Conservation (phyloP, 2,797 vertebrate species). For the Coilia nasus region DNA sequence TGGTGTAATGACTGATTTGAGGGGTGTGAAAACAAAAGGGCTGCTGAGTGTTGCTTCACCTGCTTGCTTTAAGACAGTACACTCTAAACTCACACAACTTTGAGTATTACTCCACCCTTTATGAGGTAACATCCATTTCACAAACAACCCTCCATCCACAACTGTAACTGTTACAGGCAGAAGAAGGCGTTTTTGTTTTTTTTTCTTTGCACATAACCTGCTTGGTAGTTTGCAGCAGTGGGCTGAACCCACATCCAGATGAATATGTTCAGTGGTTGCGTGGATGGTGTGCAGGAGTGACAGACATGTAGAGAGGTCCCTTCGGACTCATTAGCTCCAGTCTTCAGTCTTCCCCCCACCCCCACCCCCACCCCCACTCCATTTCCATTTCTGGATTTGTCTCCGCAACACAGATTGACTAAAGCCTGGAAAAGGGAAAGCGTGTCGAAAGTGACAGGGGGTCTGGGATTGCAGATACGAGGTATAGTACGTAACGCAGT, state of each 20-base stretch:
- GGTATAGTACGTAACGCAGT: not conserved
- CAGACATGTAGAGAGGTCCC: slow-evolving; percentile 31
- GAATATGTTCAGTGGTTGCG: slow-evolving; percentile 31
- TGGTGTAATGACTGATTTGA: slow-evolving; percentile 7
- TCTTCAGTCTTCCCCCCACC: not conserved
- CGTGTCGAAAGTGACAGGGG: slow-evolving; percentile 53
- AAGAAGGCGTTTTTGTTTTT: not conserved
- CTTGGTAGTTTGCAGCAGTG: not conserved
- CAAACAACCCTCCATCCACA: not conserved
- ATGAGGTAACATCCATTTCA: not conserved
- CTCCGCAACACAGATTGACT: slow-evolving; percentile 42
- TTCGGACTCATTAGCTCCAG: slow-evolving; percentile 34
- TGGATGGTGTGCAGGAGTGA: slow-evolving; percentile 36
- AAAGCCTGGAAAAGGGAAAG: slow-evolving; percentile 32
- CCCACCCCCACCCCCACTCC: not conserved
- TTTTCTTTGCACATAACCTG: slow-evolving; percentile 12
- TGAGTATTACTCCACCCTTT: not conserved
- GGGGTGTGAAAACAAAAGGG: not conserved
- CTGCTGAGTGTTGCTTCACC: not conserved
- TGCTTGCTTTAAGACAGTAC: not conserved
- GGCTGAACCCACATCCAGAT: slow-evolving; percentile 32
- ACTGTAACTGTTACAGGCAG: not conserved
- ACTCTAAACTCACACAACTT: not conserved
- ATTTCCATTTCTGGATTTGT: slow-evolving; percentile 36
- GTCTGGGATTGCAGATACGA: slow-evolving; percentile 23